Conservation (phyloP, 2,113 vertebrate species). For the Microcebus tavaratra region DNA sequence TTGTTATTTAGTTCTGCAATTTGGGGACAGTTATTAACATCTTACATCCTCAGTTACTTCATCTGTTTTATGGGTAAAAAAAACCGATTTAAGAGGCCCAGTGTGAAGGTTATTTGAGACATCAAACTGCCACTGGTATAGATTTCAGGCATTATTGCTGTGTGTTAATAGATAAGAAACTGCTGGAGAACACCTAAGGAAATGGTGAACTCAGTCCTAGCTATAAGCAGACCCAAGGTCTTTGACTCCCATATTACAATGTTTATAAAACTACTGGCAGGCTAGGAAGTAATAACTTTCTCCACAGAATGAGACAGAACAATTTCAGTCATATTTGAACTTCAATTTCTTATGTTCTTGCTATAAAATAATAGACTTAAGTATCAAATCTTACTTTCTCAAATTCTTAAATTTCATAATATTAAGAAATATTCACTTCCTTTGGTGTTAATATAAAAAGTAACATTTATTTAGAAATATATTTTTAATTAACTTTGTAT, state of each 20-base stretch:
- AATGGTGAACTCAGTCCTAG: neutral
- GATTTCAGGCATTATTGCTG: neutral
- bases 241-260: conserved; percentile 39
- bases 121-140: neutral
- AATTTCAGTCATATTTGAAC: conserved; percentile 28
- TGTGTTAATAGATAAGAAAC: neutral
- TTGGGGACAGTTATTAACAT: conserved; percentile 10
- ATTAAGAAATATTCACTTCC: conserved; percentile 41
- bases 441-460: conserved; percentile 14
- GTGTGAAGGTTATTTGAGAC: neutral
- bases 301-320: conserved; percentile 40
- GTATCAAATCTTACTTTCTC: conserved; percentile 47
- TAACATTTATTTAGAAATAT: conserved; percentile 37
- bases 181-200: conserved; percentile 36
- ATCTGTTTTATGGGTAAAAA: conserved; percentile 45
- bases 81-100: neutral
- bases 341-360: conserved; percentile 51
- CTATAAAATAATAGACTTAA: conserved; percentile 43
- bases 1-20: neutral
- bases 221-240: neutral
- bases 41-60: conserved; percentile 47
- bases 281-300: conserved; percentile 29
- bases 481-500: conserved; percentile 56
- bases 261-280: conserved; percentile 44
- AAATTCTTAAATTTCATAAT: conserved; percentile 39